phyloP scores from a whole-genome alignment of 1,140 invertebrate genomes.

The Cecropterus lyciades region DNA sequence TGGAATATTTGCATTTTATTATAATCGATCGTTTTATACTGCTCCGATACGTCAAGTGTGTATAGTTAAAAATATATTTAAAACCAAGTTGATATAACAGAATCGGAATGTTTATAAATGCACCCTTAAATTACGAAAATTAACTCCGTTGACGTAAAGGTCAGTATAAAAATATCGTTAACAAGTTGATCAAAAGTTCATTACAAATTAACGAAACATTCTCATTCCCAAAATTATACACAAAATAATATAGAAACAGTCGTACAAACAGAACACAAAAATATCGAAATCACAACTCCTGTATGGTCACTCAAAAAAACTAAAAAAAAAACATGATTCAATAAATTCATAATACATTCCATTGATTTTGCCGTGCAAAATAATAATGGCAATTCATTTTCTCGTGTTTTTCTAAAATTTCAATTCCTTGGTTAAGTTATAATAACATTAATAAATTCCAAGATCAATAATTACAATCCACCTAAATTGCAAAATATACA shows the following conservation, averaged over 20 bases:
- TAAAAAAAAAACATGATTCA: background rate
- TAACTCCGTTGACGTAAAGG: background rate
- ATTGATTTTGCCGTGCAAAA: slow-evolving; percentile 11
- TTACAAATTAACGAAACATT: background rate
- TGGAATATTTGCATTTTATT: background rate
- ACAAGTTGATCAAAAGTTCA: background rate
- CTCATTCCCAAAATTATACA: background rate
- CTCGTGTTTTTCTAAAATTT: no score
- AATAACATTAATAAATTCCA: no score
- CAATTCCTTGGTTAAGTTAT: no score
- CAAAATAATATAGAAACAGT: background rate
- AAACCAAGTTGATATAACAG: no score
- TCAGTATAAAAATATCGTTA: slow-evolving; percentile 3
- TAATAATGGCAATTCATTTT: background rate
- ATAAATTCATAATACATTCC: background rate
- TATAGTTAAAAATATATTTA: no score
- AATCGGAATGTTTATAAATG: slow-evolving; percentile 1
- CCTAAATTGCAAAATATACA: no score
- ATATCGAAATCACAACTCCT: slow-evolving; percentile 10
- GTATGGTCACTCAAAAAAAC: slow-evolving; percentile 13
- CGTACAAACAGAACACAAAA: background rate
- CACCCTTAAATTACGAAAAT: background rate
- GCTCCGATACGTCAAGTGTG: background rate
- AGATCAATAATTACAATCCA: no score
- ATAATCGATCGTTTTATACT: background rate